Evolutionary conservation across 2,888 invertebrate genomes (phyloP).

Genomic region (Leucoptera coffeella): DNA sequence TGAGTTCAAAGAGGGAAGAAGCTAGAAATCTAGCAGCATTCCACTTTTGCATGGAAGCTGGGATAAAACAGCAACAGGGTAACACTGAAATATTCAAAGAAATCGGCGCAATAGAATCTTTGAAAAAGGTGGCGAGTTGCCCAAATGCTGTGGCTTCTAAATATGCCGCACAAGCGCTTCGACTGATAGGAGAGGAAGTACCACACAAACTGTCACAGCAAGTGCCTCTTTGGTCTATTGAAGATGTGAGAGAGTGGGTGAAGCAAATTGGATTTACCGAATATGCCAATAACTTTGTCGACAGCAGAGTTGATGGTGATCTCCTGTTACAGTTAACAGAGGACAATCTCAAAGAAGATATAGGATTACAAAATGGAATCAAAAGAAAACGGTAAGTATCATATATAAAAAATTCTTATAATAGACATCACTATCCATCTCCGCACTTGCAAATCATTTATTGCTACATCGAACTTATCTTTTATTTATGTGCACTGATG

Average conservation of each 20-base stretch:
- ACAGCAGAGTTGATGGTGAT: conserved; percentile 95
- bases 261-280: conserved; percentile 93
- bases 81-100: conserved; percentile 87
- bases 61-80: conserved; percentile 91
- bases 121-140: conserved; percentile 94
- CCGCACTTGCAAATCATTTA: no score
- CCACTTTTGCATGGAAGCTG: conserved; percentile 98
- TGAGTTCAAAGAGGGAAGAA: conserved; percentile 92
- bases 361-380: conserved; percentile 90
- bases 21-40: conserved; percentile 95
- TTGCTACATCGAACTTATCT: no score
- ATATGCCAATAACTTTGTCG: conserved; percentile 76
- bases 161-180: conserved; percentile 88
- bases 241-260: conserved; percentile 97
- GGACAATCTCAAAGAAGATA: conserved; percentile 87
- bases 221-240: conserved; percentile 94
- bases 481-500: no score
- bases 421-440: no score
- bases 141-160: conserved; percentile 97
- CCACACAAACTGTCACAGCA: conserved; percentile 97
- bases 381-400: conserved; percentile 82
- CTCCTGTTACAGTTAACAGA: conserved; percentile 86
- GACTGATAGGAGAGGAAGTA: conserved; percentile 92
- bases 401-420: no score
- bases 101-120: conserved; percentile 90